A percentile compares a stretch with the other conserved stretches of the same genome.
Evolutionary conservation across 1,140 invertebrate species (phyloP).

Genomic region (Stenopsyche tienmushanensis): DNA sequence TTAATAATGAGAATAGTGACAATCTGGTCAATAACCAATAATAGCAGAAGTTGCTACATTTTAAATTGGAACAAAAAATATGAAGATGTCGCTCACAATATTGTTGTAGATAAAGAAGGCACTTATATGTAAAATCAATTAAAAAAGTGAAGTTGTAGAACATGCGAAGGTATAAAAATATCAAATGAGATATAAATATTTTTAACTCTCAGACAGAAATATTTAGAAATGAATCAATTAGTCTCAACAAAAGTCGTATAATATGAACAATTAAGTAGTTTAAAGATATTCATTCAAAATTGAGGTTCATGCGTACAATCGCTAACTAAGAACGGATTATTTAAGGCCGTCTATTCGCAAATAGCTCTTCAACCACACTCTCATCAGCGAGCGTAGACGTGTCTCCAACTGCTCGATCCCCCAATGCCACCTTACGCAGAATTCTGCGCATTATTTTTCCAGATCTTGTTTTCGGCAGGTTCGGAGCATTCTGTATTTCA

Average conservation of each 20-base stretch:
- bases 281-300: no score
- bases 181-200: not conserved
- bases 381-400: conserved; percentile 90
- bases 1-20: no score
- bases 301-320: no score
- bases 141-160: no score
- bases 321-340: no score
- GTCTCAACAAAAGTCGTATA: not conserved
- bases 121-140: no score
- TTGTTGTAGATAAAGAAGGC: no score
- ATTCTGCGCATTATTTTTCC: conserved; percentile 98
- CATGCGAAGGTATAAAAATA: not conserved
- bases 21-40: no score
- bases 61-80: no score
- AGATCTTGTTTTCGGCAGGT: conserved; percentile 93
- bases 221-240: not conserved
- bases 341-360: conserved; percentile 61
- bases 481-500: conserved; percentile 87
- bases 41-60: no score
- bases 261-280: not conserved
- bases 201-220: not conserved
- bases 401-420: conserved; percentile 88
- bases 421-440: conserved; percentile 87
- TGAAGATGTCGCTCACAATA: no score
- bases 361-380: conserved; percentile 76